Evolutionary conservation across 2,113 vertebrate species (phyloP).

Genomic region (Oophaga pumilio): DNA sequence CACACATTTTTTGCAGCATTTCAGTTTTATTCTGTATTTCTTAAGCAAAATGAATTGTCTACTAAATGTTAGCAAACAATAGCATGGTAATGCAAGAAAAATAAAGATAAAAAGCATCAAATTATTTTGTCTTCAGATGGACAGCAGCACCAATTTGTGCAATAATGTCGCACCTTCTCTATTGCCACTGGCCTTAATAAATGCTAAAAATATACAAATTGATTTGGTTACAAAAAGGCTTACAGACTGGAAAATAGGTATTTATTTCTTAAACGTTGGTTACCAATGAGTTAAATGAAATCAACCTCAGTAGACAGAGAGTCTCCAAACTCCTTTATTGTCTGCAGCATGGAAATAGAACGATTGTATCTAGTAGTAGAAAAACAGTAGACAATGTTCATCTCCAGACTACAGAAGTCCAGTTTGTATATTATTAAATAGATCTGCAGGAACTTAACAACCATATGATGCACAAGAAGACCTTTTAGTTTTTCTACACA

Average conservation of each 20-base stretch:
- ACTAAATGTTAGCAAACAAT: no score
- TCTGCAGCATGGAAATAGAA: slow-evolving; percentile 57
- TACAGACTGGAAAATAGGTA: background rate
- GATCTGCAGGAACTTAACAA: background rate
- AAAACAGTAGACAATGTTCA: slow-evolving; percentile 55
- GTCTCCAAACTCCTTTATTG: slow-evolving; percentile 68
- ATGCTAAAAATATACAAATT: no score
- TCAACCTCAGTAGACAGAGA: slow-evolving; percentile 64
- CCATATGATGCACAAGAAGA: slow-evolving; percentile 2
- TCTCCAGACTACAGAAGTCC: slow-evolving; percentile 3
- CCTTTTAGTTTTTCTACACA: background rate
- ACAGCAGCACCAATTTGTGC: no score
- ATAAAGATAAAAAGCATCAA: no score
- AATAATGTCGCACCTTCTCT: no score
- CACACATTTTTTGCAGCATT: no score
- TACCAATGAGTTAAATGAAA: slow-evolving; percentile 64
- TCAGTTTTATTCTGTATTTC: no score
- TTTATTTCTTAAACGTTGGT: background rate
- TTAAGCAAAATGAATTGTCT: no score
- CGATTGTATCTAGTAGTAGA: slow-evolving; percentile 66
- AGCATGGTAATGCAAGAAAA: no score
- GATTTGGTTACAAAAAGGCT: background rate
- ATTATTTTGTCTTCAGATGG: no score
- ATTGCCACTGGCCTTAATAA: no score
- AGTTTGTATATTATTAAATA: slow-evolving; percentile 9